Base-by-base conservation (phyloP, 2,888 invertebrate species). In the Andrena bucephala region DNA sequence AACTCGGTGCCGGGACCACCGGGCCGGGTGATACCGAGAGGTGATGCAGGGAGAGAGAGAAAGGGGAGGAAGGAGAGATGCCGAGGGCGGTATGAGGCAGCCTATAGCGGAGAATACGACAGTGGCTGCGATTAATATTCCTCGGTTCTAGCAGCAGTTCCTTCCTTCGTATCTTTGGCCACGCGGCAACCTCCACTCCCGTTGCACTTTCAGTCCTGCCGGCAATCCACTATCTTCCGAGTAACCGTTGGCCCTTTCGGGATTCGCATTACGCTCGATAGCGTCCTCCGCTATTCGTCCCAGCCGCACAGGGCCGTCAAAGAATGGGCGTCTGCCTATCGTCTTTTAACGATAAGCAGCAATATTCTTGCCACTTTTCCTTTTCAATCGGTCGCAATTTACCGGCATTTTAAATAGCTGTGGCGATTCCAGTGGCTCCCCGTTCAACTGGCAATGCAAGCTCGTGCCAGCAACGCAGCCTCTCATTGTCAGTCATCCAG, bases 51-150 rank as follows among this genome's bases (percentile, higher is more conserved):
- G 77, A 63, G 68, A 63, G 68, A 62, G 69, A 78, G 66, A 63
- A 70, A 42, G 36, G 42, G 50, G 76, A 70, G 76, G 66, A 62
- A 60, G 75, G 72, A 84, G 78, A 77, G 80, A 71, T 76, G 16
- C n/a, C 4, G 33, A 42, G 31, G 71, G 78, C 48, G 84, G 77
- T 66, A 57, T 63, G 75, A 63, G 66, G 70, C 63, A 68, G 74
- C 75, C 74, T 69, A 67, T 77, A 76, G 71, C 71, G 65, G 77
- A 75, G 81, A 81, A 79, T 77, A 85, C 79, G 90, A 91, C 90
- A 91, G 90, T 89, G 85, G 89, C 90, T 91, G 88, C 92, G 91
- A 92, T 92, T 92, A 92, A 92, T 92, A 92, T 92, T 91, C 91
- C 82, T 86, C 84, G 85, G 85, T 90, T 88, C 90, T 78, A 87